phyloP scores from a whole-genome alignment of 2,888 invertebrate species.

The Anaspis maculata region DNA sequence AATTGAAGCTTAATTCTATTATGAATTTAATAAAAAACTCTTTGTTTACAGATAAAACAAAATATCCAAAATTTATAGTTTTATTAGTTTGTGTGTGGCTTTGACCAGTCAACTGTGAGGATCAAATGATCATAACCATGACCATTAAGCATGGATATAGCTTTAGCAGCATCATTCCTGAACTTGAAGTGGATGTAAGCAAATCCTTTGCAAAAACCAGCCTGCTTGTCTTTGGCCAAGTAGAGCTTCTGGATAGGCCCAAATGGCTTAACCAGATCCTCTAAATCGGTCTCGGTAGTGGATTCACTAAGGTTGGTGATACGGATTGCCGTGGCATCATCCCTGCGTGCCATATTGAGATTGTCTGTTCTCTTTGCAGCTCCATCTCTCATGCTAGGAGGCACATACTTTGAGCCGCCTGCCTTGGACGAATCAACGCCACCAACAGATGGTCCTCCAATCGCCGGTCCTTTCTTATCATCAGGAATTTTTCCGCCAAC shows the following conservation, averaged over 20 bases:
- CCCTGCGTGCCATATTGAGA: conserved; percentile 58
- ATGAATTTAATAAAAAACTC: no score
- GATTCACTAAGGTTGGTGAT: conserved; percentile 97
- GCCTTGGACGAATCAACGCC: conserved; percentile 27
- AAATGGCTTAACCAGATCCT: conserved; percentile 90
- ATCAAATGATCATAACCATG: conserved; percentile 98
- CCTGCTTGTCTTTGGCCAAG: conserved; percentile 87
- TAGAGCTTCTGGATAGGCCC: conserved; percentile 91
- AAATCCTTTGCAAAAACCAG: conserved; percentile 90
- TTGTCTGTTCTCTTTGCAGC: conserved; percentile 61
- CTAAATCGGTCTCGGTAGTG: conserved; percentile 88
- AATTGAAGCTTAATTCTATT: no score
- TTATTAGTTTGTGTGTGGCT: conserved; percentile 48
- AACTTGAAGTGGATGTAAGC: conserved; percentile 96
- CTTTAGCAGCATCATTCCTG: conserved; percentile 83
- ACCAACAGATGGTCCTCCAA: conserved; percentile 27
- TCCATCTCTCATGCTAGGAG: conserved; percentile 83
- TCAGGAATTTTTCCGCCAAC: conserved; percentile 56
- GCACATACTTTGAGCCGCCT: conserved; percentile 68
- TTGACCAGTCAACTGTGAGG: conserved; percentile 98
- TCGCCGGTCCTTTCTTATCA: conserved; percentile 44
- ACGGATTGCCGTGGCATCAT: conserved; percentile 86
- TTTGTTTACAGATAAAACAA: no score
- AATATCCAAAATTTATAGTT: no score
- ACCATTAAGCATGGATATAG: conserved; percentile 82